Percentiles rank a stretch among this genome's conserved stretches.
Conservation (phyloP, 1,140 invertebrate genomes). For the Drosophila erecta region DNA sequence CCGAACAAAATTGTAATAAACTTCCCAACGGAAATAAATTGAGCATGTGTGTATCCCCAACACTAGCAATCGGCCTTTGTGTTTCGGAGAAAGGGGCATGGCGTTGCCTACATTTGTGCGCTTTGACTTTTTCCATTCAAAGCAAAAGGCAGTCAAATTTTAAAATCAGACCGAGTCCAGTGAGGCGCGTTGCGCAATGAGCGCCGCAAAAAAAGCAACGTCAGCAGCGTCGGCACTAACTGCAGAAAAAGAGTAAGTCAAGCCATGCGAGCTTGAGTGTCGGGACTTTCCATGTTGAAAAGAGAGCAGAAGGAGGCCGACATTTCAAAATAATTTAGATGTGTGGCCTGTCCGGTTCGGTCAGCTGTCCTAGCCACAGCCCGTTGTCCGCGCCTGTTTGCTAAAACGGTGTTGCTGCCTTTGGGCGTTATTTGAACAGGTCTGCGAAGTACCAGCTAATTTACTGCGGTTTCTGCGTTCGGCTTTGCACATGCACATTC, state of each 20-base stretch:
- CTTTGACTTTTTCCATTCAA: constrained; percentile 33
- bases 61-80: constrained; percentile 8
- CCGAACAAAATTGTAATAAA: constrained; percentile 5
- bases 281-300: constrained; percentile 28
- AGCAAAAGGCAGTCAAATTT: constrained; percentile 25
- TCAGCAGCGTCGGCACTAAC: constrained; percentile 35
- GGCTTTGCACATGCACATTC: not conserved
- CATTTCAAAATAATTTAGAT: not conserved
- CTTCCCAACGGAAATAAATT: not conserved
- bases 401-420: constrained; percentile 17
- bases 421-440: constrained; percentile 37
- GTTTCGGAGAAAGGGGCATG: not conserved
- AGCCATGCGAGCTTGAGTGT: constrained; percentile 37
- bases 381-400: constrained; percentile 7
- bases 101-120: constrained; percentile 71
- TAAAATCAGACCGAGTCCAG: constrained; percentile 46
- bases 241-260: constrained; percentile 59
- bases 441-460: constrained; percentile 13
- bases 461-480: constrained; percentile 9
- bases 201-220: constrained; percentile 53
- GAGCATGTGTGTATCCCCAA: constrained; percentile 10
- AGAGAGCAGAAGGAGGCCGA: constrained; percentile 1
- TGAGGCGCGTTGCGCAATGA: constrained; percentile 73
- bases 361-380: not conserved
- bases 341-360: constrained; percentile 2